phyloP scores from a whole-genome alignment of 2,888 invertebrate genomes.

The Rotaria magnacalcarata region DNA sequence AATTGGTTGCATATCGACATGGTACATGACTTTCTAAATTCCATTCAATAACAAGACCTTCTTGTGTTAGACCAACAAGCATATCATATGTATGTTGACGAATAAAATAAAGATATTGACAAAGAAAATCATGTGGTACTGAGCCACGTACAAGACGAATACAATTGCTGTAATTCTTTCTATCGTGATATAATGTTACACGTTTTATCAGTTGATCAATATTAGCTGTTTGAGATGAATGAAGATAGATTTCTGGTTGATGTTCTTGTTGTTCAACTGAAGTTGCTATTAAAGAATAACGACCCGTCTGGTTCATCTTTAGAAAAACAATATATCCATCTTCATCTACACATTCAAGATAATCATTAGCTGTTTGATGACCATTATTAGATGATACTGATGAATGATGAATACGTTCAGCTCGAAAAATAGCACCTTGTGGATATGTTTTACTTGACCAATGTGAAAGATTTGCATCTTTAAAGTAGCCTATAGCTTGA shows the following conservation, averaged over 20 bases:
- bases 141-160: slow-evolving; percentile 3
- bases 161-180: background rate
- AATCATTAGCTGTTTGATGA: background rate
- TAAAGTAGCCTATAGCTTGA: background rate
- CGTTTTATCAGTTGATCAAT: background rate
- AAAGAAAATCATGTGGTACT: background rate
- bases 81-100: background rate
- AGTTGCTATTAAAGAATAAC: background rate
- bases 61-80: slow-evolving; percentile 8
- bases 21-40: background rate
- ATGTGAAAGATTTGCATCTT: background rate
- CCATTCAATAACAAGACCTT: slow-evolving; percentile 11
- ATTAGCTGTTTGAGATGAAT: slow-evolving; percentile 9
- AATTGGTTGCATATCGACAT: background rate
- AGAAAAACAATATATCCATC: background rate
- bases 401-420: slow-evolving; percentile 8
- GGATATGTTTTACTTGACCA: background rate
- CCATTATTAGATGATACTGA: background rate
- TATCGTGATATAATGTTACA: background rate
- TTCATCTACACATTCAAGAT: background rate
- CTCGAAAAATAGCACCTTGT: background rate
- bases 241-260: background rate
- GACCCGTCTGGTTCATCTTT: background rate
- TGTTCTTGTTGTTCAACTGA: background rate
- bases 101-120: background rate